Base-by-base conservation (phyloP, 1,140 invertebrate genomes). In the Nixonia krombeini region DNA sequence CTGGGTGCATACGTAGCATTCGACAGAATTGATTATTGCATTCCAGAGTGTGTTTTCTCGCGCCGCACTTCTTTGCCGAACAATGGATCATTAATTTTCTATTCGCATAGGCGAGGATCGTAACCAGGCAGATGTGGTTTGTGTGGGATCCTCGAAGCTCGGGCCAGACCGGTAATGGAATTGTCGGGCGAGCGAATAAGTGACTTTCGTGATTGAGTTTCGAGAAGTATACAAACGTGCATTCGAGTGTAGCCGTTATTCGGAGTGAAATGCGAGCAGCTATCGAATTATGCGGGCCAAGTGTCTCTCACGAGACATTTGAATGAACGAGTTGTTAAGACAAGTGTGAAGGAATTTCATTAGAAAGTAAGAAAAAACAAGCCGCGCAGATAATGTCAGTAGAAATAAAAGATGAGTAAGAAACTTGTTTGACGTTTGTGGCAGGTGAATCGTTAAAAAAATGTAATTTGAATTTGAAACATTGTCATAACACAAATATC, bases 141-240 rank as follows among this genome's bases (percentile, higher is more conserved):
- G 56, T 55, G 65, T 38, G 56, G 65, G 37, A 50, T 63, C 49
- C 66, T 59, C 55, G 35, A 53, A 50, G 42, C 65, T 53, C 47
- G 52, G 50, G 42, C 28, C 45, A 13, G 33, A 3, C 59, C 41
- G 61, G 72, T 76, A 76, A 76, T 76, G 70, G 72, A 76, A 74
- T 74, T 76, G 72, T 74, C 67, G 61, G 68, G 61, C 64, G 46
- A 66, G 50, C 70, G 68, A 67, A 62, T 70, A 70, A 65, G 66
- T 70, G 66, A 64, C 55, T 70, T 70, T 64, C 51, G 56, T 64
- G 66, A 64, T 64, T 64, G 59, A 64, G 56, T 70, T 70, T 65
- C 61, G 59, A 56, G 59, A 64, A 59, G 59, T n/a, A n/a, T 59
- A 61, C 53, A 41, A 41, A 47, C 55, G 45, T 23, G 53, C 55